Percentiles rank a stretch among this genome's conserved stretches.
phyloP scores from a whole-genome alignment of 1,140 invertebrate genomes.

The Sinonovacula constricta region DNA sequence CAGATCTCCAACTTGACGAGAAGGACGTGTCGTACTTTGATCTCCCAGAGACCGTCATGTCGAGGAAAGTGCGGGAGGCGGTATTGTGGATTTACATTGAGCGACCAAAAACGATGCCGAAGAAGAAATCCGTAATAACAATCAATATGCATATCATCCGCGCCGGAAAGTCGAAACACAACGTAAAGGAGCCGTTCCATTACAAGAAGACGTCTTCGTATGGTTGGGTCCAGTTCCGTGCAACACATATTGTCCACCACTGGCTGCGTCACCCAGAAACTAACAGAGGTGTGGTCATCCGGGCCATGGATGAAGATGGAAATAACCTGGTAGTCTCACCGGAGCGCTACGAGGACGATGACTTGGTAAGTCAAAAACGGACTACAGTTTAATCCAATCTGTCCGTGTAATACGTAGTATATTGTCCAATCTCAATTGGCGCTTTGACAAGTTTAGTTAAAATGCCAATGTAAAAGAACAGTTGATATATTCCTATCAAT shows the following conservation, averaged over 20 bases:
- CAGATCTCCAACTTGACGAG: conserved; percentile 6
- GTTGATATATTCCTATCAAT: too few relatives aligned
- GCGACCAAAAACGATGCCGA: neutral
- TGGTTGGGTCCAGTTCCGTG: conserved; percentile 90
- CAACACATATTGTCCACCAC: conserved; percentile 83
- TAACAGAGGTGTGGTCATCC: conserved; percentile 80
- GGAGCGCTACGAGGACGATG: conserved; percentile 27
- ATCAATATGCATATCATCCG: conserved; percentile 26
- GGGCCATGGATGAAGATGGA: conserved; percentile 90
- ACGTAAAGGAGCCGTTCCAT: conserved; percentile 12
- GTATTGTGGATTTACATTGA: conserved; percentile 41
- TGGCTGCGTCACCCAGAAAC: conserved; percentile 77
- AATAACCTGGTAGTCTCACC: conserved; percentile 83
- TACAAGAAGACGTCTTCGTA: conserved; percentile 39
- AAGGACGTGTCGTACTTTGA: conserved; percentile 33
- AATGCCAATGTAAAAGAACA: too few relatives aligned
- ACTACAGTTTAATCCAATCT: too few relatives aligned
- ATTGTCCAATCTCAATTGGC: too few relatives aligned
- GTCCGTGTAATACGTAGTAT: too few relatives aligned
- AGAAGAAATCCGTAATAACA: conserved; percentile 16
- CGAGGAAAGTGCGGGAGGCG: conserved; percentile 38
- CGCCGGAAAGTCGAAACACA: conserved; percentile 21
- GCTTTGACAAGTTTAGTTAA: too few relatives aligned
- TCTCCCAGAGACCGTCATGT: conserved; percentile 31
- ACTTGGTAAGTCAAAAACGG: conserved; percentile 45